Base-by-base conservation (phyloP, 35 echinoderm and acorn worm genomes). In the Lytechinus pictus region DNA sequence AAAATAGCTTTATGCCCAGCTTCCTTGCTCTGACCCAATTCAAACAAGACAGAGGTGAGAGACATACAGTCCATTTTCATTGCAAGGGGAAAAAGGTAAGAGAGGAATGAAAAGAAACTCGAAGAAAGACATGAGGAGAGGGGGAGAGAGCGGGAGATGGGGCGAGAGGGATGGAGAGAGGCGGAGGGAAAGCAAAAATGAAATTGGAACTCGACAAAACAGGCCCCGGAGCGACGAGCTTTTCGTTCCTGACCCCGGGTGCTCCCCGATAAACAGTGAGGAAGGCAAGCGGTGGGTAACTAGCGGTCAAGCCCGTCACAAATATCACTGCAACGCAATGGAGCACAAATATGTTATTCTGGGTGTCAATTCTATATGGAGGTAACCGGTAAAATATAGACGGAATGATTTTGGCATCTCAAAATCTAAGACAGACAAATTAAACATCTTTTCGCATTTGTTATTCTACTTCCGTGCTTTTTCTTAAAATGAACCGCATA, bases 141-240 rank as follows among this genome's bases (percentile, higher is more conserved):
- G 56, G 86, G 54, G 21, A 60, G 24, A 94, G 93, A 94, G 54
- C 11, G 57, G 12, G 13, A 53, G 87, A 51, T 27, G 51, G 28
- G 28, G 88, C 16, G 88, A 90, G 88, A 54, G 14, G 4, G 86
- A 13, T 33, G 72, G 28, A 86, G 72, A 56, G 72, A 87, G 72
- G 27, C 13, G 53, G 91, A 52, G 56, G 91, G 19, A 66, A 53
- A 53, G 87, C 95, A 55, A 52, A 52, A 87, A 95, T 92, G 95
- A 96, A 89, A 91, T 96, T 96, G 95, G 91, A 96, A 89, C 95
- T 91, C 87, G 95, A 87, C 95, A 91, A 96, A 96, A 89, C 89
- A 96, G 87, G 91, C 55, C 95, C 87, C 95, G 27, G 57, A 94
- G 94, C 94, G 71, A 79, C 92, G 51, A 93, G 53, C 66, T 79